phyloP scores from a whole-genome alignment of 2,888 invertebrate species.

The Philaethria dido region DNA sequence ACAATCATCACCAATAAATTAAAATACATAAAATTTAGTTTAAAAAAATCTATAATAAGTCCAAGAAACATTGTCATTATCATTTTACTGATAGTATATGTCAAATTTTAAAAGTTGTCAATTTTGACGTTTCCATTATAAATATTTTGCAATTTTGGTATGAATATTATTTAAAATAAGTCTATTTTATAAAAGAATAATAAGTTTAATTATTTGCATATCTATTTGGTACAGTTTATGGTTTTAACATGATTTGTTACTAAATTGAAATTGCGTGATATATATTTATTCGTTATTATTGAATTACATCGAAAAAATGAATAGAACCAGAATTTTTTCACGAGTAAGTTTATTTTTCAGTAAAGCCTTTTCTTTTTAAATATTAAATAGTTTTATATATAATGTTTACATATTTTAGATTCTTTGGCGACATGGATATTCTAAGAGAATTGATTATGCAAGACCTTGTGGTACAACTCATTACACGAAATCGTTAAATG shows the following conservation, averaged over 20 bases:
- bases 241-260: background rate
- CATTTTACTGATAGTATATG: background rate
- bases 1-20: no score
- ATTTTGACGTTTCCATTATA: background rate
- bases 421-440: constrained; percentile 42
- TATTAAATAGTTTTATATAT: background rate
- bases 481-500: constrained; percentile 37
- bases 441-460: constrained; percentile 52
- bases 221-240: background rate
- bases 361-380: background rate
- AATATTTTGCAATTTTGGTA: constrained; percentile 7
- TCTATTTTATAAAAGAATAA: background rate
- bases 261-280: background rate
- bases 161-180: background rate
- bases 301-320: constrained; percentile 24
- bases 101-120: background rate
- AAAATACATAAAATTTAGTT: no score
- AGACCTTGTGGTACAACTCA: constrained; percentile 48
- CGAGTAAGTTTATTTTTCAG: constrained; percentile 29
- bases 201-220: background rate
- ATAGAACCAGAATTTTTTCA: constrained; percentile 34
- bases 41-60: no score
- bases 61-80: no score
- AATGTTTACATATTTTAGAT: constrained; percentile 24
- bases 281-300: background rate